phyloP scores from a whole-genome alignment of 2,797 vertebrate species.

The Lophotriccus pileatus region DNA sequence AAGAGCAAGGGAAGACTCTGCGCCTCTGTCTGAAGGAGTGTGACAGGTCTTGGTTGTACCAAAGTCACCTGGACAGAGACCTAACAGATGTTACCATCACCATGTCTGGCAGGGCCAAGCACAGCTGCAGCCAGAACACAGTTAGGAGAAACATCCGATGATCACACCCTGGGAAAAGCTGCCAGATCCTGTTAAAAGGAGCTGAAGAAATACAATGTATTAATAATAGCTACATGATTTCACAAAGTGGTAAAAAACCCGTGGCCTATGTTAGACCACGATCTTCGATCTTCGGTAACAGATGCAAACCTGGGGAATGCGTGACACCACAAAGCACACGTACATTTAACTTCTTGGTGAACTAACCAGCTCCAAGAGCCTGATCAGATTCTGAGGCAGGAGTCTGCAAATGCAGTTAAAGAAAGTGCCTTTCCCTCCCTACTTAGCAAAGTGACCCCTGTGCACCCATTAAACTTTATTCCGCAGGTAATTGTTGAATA shows the following conservation, averaged over 20 bases:
- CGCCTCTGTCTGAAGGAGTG: neutral
- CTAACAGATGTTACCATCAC: neutral
- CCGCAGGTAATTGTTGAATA: conserved; percentile 26
- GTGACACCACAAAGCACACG: accelerated
- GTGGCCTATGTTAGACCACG: neutral
- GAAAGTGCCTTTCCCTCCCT: neutral
- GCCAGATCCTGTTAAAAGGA: neutral
- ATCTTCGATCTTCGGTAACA: neutral
- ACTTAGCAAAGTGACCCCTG: neutral
- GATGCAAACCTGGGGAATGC: neutral
- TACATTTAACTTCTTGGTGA: neutral
- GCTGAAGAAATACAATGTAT: neutral
- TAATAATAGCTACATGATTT: neutral
- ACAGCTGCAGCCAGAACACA: neutral
- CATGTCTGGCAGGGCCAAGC: neutral
- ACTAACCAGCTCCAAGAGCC: neutral
- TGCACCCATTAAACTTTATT: neutral
- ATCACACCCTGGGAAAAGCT: neutral
- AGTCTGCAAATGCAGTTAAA: neutral
- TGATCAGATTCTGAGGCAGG: neutral
- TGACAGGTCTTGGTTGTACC: neutral
- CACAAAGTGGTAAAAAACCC: neutral
- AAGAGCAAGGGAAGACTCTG: neutral
- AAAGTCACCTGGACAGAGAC: neutral
- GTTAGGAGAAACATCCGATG: neutral